A percentile compares a stretch with the other conserved stretches of the same genome.
These are phyloP conservation scores for Gambusia yucatana DNA, from an alignment of 2,797 vertebrate species.

Conservation along the genomic window DNA sequence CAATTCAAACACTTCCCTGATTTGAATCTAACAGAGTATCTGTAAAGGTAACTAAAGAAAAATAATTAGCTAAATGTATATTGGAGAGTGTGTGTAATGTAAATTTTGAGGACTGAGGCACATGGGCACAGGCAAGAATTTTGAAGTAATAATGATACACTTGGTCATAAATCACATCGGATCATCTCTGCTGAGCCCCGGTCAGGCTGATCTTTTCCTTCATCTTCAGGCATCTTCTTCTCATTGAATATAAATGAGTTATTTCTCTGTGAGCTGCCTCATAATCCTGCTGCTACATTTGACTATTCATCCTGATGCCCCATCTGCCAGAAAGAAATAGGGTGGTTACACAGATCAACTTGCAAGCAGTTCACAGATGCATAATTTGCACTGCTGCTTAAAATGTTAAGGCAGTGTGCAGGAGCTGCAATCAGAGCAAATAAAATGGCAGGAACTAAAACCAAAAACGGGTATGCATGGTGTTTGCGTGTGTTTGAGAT, in stretches of 20 bases:
- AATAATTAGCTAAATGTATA: neutral
- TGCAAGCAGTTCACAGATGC: constrained; percentile 25
- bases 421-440: constrained; percentile 10
- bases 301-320: constrained; percentile 19
- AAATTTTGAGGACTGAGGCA: neutral
- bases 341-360: constrained; percentile 2
- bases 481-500: neutral
- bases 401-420: constrained; percentile 2
- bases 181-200: constrained; percentile 6
- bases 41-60: neutral
- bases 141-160: neutral
- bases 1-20: neutral
- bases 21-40: no score
- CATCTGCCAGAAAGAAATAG: constrained; percentile 32
- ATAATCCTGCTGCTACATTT: constrained; percentile 7
- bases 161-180: constrained; percentile 12
- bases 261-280: constrained; percentile 10
- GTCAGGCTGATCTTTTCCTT: constrained; percentile 11
- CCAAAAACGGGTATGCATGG: neutral
- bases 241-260: constrained; percentile 39
- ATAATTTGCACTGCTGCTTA: constrained; percentile 10
- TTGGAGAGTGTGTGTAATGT: neutral
- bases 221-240: constrained; percentile 10
- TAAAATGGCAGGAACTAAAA: constrained; percentile 6
- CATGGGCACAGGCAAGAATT: neutral